Percentiles rank a stretch among this genome's conserved stretches.
Evolutionary conservation across 2,113 vertebrate species (phyloP).

Genomic region (Conger conger): DNA sequence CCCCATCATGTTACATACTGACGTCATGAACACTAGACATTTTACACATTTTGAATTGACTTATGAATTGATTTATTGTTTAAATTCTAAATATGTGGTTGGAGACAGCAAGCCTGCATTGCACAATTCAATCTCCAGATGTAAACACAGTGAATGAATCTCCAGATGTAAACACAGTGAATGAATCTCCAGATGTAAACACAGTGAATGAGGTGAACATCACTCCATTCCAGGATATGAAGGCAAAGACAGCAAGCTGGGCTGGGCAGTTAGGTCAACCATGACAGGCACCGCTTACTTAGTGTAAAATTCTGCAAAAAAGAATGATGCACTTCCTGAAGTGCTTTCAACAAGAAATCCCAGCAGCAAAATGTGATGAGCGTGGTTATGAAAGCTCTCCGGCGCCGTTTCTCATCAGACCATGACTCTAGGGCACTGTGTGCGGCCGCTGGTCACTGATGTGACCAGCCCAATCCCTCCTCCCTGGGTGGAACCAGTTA

Average conservation of each 20-base stretch:
- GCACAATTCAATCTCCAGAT: neutral
- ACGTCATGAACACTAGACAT: too few species aligned
- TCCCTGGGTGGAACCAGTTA: too few species aligned
- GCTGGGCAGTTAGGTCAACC: too few species aligned
- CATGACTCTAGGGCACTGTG: too few species aligned
- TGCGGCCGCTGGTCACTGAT: too few species aligned
- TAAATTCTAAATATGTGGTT: neutral
- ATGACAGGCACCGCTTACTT: neutral
- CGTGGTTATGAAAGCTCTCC: too few species aligned
- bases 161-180: neutral
- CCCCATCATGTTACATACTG: too few species aligned
- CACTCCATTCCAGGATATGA: neutral
- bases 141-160: neutral
- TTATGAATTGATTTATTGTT: too few species aligned
- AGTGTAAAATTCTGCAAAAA: neutral
- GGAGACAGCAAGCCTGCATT: neutral
- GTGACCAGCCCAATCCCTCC: too few species aligned
- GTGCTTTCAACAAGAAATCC: neutral
- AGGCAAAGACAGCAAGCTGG: neutral
- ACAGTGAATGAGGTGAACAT: neutral
- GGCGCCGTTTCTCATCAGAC: too few species aligned
- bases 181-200: neutral
- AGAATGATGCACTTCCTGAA: too few species aligned
- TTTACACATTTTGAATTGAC: too few species aligned
- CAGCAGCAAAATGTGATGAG: neutral